Evolutionary conservation across 2,888 invertebrate genomes (phyloP).

Genomic region (Lasioglossum vierecki): DNA sequence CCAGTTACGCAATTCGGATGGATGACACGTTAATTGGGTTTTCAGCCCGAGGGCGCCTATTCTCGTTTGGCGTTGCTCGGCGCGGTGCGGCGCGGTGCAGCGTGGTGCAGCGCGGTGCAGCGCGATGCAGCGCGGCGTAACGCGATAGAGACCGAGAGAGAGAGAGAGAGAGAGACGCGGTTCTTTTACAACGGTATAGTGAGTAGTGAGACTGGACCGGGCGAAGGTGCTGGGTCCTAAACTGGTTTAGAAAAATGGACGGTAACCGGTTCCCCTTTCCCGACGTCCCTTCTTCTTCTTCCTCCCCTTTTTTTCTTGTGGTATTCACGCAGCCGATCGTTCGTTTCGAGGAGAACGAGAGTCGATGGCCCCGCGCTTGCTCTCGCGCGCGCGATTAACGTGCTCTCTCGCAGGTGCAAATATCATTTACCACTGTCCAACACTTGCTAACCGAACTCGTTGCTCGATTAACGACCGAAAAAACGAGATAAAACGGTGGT

Average conservation of each 20-base stretch:
- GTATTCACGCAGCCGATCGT: slow-evolving; percentile 13
- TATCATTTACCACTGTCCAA: slow-evolving; percentile 22
- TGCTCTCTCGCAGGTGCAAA: slow-evolving; percentile 65
- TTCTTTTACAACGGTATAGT: slow-evolving; percentile 81
- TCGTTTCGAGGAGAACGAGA: slow-evolving; percentile 28
- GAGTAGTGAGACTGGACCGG: slow-evolving; percentile 78
- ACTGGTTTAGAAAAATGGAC: slow-evolving; percentile 81
- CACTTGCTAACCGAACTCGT: neutral
- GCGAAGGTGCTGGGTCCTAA: slow-evolving; percentile 73
- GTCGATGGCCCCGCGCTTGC: slow-evolving; percentile 64
- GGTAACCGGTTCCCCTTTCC: slow-evolving; percentile 64
- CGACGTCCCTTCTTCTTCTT: slow-evolving; percentile 7
- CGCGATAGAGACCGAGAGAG: slow-evolving; percentile 25
- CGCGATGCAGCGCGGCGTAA: neutral
- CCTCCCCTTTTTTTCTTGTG: slow-evolving; percentile 20
- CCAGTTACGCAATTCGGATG: slow-evolving; percentile 44
- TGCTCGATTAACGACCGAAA: neutral
- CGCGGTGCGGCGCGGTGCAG: neutral
- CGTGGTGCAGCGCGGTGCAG: slow-evolving; percentile 15
- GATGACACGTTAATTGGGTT: slow-evolving; percentile 52
- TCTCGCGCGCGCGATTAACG: slow-evolving; percentile 30
- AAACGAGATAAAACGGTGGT: neutral
- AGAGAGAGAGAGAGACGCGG: slow-evolving; percentile 12
- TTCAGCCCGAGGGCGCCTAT: slow-evolving; percentile 46
- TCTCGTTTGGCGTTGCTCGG: slow-evolving; percentile 6